Conservation (phyloP, 2,113 vertebrate species). For the Osmerus mordax region DNA sequence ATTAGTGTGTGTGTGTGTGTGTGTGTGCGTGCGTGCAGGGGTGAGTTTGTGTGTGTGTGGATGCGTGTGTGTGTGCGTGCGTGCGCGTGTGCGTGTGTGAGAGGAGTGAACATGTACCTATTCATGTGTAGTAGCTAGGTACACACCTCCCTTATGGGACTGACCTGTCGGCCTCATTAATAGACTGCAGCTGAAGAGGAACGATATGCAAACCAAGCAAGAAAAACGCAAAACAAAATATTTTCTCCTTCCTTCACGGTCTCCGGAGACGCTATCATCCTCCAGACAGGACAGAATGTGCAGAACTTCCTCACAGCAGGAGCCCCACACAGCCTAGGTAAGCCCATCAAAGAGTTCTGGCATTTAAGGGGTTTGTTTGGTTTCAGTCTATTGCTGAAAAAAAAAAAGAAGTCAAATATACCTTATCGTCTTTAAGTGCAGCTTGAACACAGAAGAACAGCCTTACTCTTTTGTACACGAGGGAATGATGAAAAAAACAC, state of each 20-base stretch:
- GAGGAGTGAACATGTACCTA: conserved; percentile 5
- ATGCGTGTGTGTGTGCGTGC: not conserved
- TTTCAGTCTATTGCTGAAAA: no score
- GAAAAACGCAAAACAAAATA: conserved; percentile 60
- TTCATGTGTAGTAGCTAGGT: conserved; percentile 39
- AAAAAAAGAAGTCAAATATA: no score
- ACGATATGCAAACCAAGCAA: conserved; percentile 68
- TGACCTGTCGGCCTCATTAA: conserved; percentile 72
- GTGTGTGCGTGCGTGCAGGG: conserved; percentile 1
- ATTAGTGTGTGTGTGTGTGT: conserved; percentile 2
- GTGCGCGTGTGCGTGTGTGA: not conserved
- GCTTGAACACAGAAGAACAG: not conserved
- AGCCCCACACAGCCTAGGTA: no score
- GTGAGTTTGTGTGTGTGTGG: conserved; percentile 5
- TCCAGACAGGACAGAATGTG: conserved; percentile 27
- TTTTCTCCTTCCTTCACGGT: conserved; percentile 32
- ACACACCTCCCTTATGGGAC: conserved; percentile 52
- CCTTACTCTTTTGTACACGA: conserved; percentile 6
- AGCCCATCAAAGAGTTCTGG: no score
- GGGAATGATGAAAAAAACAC: conserved; percentile 25
- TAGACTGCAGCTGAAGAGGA: conserved; percentile 57
- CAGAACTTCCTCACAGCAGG: not conserved
- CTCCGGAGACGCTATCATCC: conserved; percentile 38
- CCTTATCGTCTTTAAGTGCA: no score
- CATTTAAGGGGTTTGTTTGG: no score